Conservation (phyloP, 2,113 vertebrate genomes). For the Anoplopoma fimbria region DNA sequence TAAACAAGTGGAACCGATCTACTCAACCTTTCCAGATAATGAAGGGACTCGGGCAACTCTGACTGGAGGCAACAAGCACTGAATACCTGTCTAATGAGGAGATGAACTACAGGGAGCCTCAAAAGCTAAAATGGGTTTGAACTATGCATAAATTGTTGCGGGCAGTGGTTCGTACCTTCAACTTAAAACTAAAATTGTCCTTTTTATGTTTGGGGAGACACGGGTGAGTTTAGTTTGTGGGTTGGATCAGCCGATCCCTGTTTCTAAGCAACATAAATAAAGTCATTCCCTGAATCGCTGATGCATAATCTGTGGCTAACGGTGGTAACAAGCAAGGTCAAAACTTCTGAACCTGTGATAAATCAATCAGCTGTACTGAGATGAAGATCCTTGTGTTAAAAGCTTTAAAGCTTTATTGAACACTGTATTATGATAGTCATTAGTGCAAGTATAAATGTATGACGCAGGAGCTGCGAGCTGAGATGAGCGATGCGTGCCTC, state of each 20-base stretch:
- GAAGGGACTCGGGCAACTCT: background rate
- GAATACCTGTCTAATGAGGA: background rate
- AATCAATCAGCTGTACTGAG: background rate
- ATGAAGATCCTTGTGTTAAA: background rate
- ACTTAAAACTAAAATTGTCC: slow-evolving; percentile 25
- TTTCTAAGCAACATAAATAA: slow-evolving; percentile 55
- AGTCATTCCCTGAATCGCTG: background rate
- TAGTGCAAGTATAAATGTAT: background rate
- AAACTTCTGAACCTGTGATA: slow-evolving; percentile 1
- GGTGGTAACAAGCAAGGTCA: slow-evolving; percentile 16
- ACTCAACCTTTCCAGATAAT: background rate
- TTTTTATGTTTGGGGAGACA: slow-evolving; percentile 11
- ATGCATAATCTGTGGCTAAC: background rate
- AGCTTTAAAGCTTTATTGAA: slow-evolving; percentile 18
- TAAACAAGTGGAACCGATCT: background rate
- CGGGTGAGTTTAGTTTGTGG: background rate
- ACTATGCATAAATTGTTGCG: background rate
- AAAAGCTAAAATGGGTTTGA: background rate
- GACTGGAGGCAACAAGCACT: background rate
- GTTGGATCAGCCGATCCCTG: background rate
- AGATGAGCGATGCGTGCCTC: background rate
- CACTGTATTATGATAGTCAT: background rate
- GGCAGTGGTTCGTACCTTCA: background rate
- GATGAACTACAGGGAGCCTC: slow-evolving; percentile 1
- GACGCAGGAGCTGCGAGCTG: background rate